Evolutionary conservation across 2,888 invertebrate species (phyloP).

Genomic region (Lissonota sp.): DNA sequence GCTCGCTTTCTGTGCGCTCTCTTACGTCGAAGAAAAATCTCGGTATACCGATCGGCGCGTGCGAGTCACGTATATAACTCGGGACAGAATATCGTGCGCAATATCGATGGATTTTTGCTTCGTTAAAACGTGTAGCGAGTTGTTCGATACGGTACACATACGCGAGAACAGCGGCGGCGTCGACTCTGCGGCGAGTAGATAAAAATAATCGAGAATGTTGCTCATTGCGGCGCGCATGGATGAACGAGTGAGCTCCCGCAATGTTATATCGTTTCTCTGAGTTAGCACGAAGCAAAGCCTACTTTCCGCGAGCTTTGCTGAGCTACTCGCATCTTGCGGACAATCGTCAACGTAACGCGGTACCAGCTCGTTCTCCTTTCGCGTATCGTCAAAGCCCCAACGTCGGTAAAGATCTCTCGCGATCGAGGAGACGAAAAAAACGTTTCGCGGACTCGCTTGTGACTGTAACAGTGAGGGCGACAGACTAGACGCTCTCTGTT

Average conservation of each 20-base stretch:
- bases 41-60: constrained; percentile 53
- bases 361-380: constrained; percentile 56
- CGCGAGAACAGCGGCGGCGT: constrained; percentile 49
- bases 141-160: constrained; percentile 42
- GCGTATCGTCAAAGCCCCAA: constrained; percentile 48
- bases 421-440: constrained; percentile 51
- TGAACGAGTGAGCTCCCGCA: constrained; percentile 25
- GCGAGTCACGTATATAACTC: constrained; percentile 59
- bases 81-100: constrained; percentile 49
- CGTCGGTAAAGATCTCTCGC: constrained; percentile 39
- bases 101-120: constrained; percentile 66
- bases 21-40: constrained; percentile 21
- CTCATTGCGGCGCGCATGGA: constrained; percentile 44
- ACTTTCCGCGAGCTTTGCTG: constrained; percentile 72
- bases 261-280: constrained; percentile 47
- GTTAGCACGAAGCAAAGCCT: constrained; percentile 65
- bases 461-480: constrained; percentile 16
- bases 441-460: constrained; percentile 30
- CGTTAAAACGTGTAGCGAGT: constrained; percentile 60
- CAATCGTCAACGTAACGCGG: constrained; percentile 47
- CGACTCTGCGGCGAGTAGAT: constrained; percentile 52
- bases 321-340: constrained; percentile 37
- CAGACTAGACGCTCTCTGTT: constrained; percentile 48
- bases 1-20: not conserved
- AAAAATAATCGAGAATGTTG: constrained; percentile 78